Base-by-base conservation (phyloP, 2,797 vertebrate species). In the Halcyon smyrnensis region DNA sequence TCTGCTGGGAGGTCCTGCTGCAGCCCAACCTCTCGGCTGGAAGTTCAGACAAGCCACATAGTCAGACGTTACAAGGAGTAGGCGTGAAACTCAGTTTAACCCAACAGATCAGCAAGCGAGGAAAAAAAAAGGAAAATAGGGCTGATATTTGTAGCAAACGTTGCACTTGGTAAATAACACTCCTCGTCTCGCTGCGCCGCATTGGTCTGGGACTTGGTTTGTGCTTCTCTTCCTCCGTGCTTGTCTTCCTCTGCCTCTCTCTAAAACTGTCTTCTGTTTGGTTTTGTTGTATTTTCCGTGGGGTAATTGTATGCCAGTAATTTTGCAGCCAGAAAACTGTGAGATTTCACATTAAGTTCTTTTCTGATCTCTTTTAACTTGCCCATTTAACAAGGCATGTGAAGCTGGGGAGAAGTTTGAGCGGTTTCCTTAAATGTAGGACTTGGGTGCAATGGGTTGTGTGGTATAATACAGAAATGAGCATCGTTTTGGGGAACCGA, bases 121-220 rank as follows among this genome's bases (percentile, higher is more conserved):
- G 8, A 12, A 3, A 9, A 45, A 2, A 65, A 24, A 9, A 12
- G 2, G 10, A 41, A 2, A 65, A 8, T 0, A 43, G 4, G 23
- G 37, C 7, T 82, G 54, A 30, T 11, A 60, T 73, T 50, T 20
- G 16, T 75, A 76, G 70, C 56, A 79, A 57, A 39, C 2, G 0
- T 71, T 50, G 37, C 30, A 1, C 36, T 65, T 0, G 0, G 56
- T 28, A 14, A 64, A 39, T 34, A 13, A 48, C 6, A 9, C 4
- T 27, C 50, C 67, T 28, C 2, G 1, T 34, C 53, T 83, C 74
- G 4, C 1, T 8, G 32, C 25, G 1, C 15, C 14, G 37, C n/a
- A 1, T 37, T 59, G 45, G 4, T 14, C 8, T 24, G 37, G 36
- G 24, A 36, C 16, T 68, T 30, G 30, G 23, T 73, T n/a, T 41